Percentiles rank a stretch among this genome's conserved stretches.
Evolutionary conservation across 2,888 invertebrate species (phyloP).

Genomic region (Hirudinaria manillensis): DNA sequence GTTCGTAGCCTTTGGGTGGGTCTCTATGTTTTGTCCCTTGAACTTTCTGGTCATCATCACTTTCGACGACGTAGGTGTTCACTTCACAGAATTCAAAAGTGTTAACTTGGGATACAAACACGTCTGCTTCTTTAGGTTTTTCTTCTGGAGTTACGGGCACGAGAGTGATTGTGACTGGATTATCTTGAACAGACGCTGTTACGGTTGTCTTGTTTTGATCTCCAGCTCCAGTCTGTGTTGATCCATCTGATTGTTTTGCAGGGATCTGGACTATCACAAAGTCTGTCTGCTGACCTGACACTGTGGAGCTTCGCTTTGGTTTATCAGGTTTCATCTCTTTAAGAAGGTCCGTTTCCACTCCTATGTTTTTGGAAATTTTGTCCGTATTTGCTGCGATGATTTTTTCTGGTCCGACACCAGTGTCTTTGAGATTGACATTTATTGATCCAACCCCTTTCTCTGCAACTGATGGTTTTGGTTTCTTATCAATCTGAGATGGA

Average conservation of each 20-base stretch:
- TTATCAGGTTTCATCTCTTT: constrained; percentile 11
- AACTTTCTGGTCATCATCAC: neutral
- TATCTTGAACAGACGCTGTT: neutral
- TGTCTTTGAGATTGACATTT: neutral
- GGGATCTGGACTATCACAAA: neutral
- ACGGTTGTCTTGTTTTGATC: neutral
- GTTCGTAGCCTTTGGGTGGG: neutral
- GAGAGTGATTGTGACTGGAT: neutral
- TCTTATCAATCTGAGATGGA: no score
- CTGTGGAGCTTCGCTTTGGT: constrained; percentile 7
- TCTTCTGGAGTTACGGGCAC: neutral
- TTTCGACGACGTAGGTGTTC: neutral
- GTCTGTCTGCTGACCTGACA: constrained; percentile 12
- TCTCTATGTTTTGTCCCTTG: neutral
- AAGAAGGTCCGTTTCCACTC: neutral
- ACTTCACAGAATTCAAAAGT: constrained; percentile 8
- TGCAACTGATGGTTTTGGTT: neutral
- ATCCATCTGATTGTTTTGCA: constrained; percentile 6
- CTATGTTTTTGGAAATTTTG: neutral
- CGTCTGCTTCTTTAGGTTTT: neutral
- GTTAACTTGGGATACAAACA: neutral
- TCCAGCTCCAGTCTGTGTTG: constrained; percentile 6
- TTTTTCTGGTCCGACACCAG: neutral
- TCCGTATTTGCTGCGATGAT: neutral
- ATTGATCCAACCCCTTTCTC: neutral